Conservation (phyloP, 2,888 invertebrate species). For the Nymphalis urticae region DNA sequence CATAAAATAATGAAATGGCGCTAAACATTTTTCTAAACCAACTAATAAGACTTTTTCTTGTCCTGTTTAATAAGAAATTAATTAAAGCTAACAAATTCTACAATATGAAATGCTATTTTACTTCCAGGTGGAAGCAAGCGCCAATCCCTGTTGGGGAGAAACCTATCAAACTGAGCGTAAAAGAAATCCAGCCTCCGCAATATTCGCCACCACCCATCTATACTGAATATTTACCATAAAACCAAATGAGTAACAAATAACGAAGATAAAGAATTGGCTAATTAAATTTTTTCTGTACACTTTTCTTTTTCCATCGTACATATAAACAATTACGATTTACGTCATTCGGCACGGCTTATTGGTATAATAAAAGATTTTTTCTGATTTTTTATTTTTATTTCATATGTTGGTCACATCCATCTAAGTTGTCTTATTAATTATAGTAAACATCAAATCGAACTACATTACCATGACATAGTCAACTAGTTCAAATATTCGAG, state of each 20-base stretch:
- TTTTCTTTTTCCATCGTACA: neutral
- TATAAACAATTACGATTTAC: neutral
- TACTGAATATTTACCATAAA: constrained; percentile 62
- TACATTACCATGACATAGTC: constrained; percentile 65
- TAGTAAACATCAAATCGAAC: constrained; percentile 54
- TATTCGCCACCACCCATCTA: constrained; percentile 74
- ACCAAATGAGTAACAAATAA: neutral
- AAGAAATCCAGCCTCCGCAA: constrained; percentile 59
- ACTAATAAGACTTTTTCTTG: too few species aligned
- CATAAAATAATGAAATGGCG: too few species aligned
- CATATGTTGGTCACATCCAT: constrained; percentile 64
- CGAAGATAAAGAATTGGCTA: too few species aligned
- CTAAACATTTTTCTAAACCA: too few species aligned
- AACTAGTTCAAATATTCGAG: constrained; percentile 67
- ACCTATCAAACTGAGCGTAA: constrained; percentile 57
- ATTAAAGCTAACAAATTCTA: neutral
- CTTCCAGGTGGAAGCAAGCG: constrained; percentile 67
- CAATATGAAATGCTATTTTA: constrained; percentile 20
- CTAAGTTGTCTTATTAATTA: constrained; percentile 54
- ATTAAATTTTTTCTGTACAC: too few species aligned
- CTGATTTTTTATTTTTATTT: constrained; percentile 45
- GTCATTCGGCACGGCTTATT: neutral
- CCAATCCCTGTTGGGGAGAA: constrained; percentile 52
- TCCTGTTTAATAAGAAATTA: neutral
- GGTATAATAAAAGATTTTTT: neutral